Percentiles rank a stretch among this genome's conserved stretches.
phyloP scores from a whole-genome alignment of 2,113 vertebrate genomes.

The human region DNA sequence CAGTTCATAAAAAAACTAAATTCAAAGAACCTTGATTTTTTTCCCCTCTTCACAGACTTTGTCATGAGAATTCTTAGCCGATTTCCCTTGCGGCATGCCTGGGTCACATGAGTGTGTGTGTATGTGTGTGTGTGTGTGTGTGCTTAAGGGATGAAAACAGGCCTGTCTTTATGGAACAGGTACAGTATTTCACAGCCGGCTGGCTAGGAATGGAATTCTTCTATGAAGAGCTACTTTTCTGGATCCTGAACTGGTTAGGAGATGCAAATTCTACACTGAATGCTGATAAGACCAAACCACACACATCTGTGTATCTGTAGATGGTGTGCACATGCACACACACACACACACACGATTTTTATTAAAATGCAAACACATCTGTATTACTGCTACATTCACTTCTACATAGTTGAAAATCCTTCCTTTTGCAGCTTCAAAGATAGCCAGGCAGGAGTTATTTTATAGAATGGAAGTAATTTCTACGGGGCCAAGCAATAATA shows the following conservation, averaged over 20 bases:
- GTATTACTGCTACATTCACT: background rate
- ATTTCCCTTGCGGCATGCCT: constrained; percentile 56
- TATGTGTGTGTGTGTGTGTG: background rate
- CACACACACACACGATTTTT: background rate
- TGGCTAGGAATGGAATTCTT: constrained; percentile 77
- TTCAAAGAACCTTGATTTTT: constrained; percentile 8
- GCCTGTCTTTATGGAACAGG: constrained; percentile 62
- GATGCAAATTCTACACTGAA: constrained; percentile 64
- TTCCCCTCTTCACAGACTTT: background rate
- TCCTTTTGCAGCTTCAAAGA: background rate
- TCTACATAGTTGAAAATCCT: background rate
- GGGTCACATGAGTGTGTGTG: background rate
- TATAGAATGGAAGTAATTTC: background rate
- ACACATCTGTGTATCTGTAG: background rate
- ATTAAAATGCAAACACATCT: background rate
- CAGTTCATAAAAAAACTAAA: constrained; percentile 50
- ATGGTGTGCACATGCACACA: background rate
- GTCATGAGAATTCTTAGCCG: constrained; percentile 58
- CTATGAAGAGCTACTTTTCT: constrained; percentile 68
- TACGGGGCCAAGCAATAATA: background rate
- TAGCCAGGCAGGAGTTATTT: background rate
- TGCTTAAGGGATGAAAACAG: background rate
- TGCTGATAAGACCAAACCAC: constrained; percentile 39
- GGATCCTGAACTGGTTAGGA: constrained; percentile 70
- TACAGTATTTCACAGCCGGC: constrained; percentile 76